These are phyloP conservation scores for Drosophila cognata DNA, from an alignment of 2,888 invertebrate genomes.

Conservation along the genomic window DNA sequence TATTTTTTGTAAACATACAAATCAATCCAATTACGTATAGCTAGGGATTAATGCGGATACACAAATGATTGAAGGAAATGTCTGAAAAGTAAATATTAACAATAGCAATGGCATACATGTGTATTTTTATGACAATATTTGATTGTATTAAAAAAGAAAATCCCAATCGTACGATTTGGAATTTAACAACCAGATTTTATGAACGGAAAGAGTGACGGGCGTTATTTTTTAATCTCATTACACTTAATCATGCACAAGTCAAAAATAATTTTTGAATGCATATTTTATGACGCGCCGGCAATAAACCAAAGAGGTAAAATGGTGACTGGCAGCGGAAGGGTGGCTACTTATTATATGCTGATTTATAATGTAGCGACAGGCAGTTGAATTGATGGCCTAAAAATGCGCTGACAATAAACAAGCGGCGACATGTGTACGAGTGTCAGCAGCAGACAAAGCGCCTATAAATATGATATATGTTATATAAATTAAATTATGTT, in stretches of 20 bases:
- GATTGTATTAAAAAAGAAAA: not conserved
- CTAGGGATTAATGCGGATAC: not conserved
- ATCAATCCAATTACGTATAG: not conserved
- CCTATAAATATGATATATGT: slow-evolving; percentile 29
- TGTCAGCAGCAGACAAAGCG: slow-evolving; percentile 46
- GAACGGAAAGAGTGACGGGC: slow-evolving; percentile 11
- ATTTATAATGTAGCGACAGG: slow-evolving; percentile 62
- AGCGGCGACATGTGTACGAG: slow-evolving; percentile 57
- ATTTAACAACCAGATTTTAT: slow-evolving; percentile 36
- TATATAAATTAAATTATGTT: slow-evolving; percentile 20
- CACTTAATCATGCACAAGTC: slow-evolving; percentile 60
- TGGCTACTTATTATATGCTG: slow-evolving; percentile 47
- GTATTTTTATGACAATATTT: not conserved
- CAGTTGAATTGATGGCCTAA: slow-evolving; percentile 53
- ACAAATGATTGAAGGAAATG: not conserved
- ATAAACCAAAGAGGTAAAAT: slow-evolving; percentile 40
- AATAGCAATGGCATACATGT: not conserved
- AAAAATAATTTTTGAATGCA: slow-evolving; percentile 40
- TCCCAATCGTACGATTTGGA: not conserved
- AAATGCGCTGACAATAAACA: slow-evolving; percentile 60
- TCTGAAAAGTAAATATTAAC: not conserved
- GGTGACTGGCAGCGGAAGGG: not conserved
- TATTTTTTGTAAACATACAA: not conserved
- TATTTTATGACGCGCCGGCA: slow-evolving; percentile 51
- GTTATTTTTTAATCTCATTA: slow-evolving; percentile 50